A percentile compares a stretch with the other conserved stretches of the same genome.
phyloP scores from a whole-genome alignment of 2,888 invertebrate species.

The Rhagonycha fulva region DNA sequence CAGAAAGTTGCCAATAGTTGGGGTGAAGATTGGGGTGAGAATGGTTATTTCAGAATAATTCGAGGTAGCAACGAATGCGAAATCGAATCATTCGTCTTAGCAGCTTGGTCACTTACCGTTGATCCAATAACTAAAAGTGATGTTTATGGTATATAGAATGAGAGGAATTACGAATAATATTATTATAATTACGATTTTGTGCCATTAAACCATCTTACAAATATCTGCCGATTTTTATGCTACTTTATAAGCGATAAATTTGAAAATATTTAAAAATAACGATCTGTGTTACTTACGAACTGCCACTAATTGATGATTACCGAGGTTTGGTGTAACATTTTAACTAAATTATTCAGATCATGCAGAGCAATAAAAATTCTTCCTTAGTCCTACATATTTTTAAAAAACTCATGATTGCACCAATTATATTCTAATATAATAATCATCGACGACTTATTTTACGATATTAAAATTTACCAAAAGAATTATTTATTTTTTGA shows the following conservation, averaged over 20 bases:
- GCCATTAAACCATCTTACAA: constrained; percentile 15
- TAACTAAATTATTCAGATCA: background rate
- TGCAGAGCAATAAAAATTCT: background rate
- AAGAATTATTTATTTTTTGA: background rate
- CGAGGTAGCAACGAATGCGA: constrained; percentile 86
- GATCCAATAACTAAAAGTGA: constrained; percentile 44
- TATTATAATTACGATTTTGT: constrained; percentile 8
- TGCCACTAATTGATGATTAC: background rate
- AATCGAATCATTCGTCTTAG: constrained; percentile 88
- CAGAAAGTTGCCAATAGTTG: constrained; percentile 94
- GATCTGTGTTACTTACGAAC: background rate
- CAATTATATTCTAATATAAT: background rate
- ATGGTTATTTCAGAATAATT: constrained; percentile 85
- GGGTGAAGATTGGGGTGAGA: constrained; percentile 91
- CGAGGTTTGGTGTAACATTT: background rate
- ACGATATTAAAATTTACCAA: background rate
- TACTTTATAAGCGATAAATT: background rate
- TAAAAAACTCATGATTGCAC: background rate
- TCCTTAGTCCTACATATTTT: background rate
- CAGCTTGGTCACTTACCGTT: constrained; percentile 70
- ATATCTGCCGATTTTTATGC: background rate
- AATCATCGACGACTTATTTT: background rate
- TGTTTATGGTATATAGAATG: constrained; percentile 18
- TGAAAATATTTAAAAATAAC: background rate
- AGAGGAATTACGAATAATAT: background rate